These are phyloP conservation scores for Brenthis hecate DNA, from an alignment of 2,888 invertebrate genomes.

Conservation along the genomic window DNA sequence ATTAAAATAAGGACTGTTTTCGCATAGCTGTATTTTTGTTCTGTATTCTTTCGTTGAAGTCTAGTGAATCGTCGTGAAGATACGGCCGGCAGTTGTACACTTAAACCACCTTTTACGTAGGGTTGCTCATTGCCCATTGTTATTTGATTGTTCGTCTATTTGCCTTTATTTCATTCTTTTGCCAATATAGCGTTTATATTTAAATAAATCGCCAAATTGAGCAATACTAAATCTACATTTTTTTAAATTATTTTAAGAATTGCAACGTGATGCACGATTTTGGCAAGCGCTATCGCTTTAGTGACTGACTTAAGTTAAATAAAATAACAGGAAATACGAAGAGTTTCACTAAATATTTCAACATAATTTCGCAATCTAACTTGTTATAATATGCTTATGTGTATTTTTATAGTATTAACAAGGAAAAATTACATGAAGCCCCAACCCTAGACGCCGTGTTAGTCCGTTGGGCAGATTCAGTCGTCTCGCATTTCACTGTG, in stretches of 20 bases:
- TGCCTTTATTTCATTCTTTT: background rate
- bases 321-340: too few relatives aligned
- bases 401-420: background rate
- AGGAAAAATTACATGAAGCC: background rate
- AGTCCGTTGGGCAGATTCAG: slow-evolving; percentile 26
- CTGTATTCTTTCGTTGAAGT: slow-evolving; percentile 46
- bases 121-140: slow-evolving; percentile 23
- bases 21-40: slow-evolving; percentile 46
- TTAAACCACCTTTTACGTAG: slow-evolving; percentile 49
- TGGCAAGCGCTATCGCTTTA: too few relatives aligned
- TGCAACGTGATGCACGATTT: too few relatives aligned
- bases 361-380: too few relatives aligned
- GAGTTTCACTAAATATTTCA: too few relatives aligned
- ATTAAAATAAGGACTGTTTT: slow-evolving; percentile 45
- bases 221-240: too few relatives aligned
- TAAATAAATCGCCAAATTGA: too few relatives aligned
- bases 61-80: slow-evolving; percentile 59
- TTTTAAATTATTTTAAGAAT: too few relatives aligned
- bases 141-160: slow-evolving; percentile 9
- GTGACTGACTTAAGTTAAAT: too few relatives aligned
- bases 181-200: background rate
- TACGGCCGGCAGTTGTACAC: slow-evolving; percentile 60
- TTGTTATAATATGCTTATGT: too few relatives aligned
- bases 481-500: slow-evolving; percentile 32
- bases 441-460: slow-evolving; percentile 25